Percentiles rank a stretch among this genome's conserved stretches.
phyloP scores from a whole-genome alignment of 2,888 invertebrate genomes.

The Bombylius major region DNA sequence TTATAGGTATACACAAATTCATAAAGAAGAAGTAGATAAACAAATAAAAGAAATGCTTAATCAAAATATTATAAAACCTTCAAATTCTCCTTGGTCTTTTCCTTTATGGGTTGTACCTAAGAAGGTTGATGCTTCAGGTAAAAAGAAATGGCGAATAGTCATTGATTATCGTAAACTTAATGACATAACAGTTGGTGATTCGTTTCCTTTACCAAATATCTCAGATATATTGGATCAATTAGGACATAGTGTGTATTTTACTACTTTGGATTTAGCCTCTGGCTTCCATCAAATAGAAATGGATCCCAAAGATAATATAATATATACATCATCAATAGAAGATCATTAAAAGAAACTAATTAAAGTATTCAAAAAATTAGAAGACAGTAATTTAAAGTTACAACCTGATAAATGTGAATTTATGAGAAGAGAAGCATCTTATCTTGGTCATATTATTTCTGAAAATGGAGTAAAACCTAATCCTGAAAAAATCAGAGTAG shows the following conservation, averaged over 20 bases:
- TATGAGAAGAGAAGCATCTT: constrained; percentile 14
- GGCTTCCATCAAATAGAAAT: too few species aligned
- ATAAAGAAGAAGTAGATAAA: background rate
- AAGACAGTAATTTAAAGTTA: constrained; percentile 16
- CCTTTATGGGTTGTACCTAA: background rate
- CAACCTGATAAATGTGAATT: constrained; percentile 20
- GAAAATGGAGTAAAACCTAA: constrained; percentile 20
- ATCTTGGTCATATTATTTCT: constrained; percentile 22
- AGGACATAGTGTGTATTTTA: background rate
- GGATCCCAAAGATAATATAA: constrained; percentile 1
- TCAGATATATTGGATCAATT: background rate
- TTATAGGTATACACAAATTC: background rate
- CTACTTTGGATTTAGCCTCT: too few species aligned
- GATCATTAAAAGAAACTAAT: constrained; percentile 18
- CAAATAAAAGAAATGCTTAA: background rate
- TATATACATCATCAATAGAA: constrained; percentile 15
- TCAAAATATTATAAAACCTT: background rate
- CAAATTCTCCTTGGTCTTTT: background rate
- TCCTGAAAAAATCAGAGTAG: constrained; percentile 17
- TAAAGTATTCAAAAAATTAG: constrained; percentile 16
- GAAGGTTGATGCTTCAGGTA: background rate
- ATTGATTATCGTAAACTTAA: background rate
- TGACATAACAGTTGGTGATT: background rate
- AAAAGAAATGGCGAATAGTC: background rate
- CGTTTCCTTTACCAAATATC: background rate